Conservation (phyloP, 2,113 vertebrate genomes). For the Chionomys nivalis region DNA sequence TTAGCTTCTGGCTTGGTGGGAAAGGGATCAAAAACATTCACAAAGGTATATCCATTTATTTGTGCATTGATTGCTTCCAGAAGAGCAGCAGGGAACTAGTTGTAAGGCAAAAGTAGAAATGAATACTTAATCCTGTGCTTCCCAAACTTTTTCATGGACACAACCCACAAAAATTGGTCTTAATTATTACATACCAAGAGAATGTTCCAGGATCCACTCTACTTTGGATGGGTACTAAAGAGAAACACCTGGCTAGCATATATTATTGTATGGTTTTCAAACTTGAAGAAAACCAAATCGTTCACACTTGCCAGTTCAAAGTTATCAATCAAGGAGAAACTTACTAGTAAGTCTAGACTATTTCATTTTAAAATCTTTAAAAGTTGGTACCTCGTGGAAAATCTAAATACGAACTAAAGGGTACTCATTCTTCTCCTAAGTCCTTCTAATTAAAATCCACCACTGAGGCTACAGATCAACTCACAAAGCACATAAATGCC, state of each 20-base stretch:
- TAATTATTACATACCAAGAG: not conserved
- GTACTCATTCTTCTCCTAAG: not conserved
- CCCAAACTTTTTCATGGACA: not conserved
- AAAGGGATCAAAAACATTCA: not conserved
- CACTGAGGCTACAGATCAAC: not conserved
- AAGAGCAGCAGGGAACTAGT: not conserved
- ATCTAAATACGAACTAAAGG: not conserved
- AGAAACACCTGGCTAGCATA: not conserved
- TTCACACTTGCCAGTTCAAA: not conserved
- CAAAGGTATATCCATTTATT: not conserved
- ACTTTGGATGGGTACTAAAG: not conserved
- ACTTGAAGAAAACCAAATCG: not conserved
- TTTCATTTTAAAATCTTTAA: not conserved
- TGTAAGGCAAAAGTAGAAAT: not conserved
- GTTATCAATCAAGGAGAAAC: not conserved
- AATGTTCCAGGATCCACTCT: not conserved
- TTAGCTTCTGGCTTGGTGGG: not conserved
- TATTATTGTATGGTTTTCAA: not conserved
- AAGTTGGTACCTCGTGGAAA: not conserved
- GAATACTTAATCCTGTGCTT: not conserved
- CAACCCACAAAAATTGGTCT: not conserved
- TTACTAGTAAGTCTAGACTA: not conserved
- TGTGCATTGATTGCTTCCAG: not conserved
- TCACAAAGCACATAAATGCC: not conserved
- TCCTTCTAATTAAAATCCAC: slow-evolving; percentile 9